Conservation (phyloP, 2,113 vertebrate genomes). For the Leuciscus idus region DNA sequence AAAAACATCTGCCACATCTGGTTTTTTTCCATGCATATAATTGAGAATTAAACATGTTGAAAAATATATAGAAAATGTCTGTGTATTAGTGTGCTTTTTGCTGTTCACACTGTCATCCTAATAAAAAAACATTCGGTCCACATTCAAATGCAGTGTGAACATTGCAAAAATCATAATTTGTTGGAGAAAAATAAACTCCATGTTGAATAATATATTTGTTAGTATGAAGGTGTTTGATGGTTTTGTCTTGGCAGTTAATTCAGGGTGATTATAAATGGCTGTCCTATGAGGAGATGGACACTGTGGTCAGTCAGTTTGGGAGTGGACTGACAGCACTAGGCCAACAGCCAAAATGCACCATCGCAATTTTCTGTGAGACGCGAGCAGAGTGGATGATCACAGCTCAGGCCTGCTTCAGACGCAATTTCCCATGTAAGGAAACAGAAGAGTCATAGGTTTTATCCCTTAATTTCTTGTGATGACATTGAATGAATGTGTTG, state of each 20-base stretch:
- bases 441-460: neutral
- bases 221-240: neutral
- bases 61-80: neutral
- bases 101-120: neutral
- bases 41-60: neutral
- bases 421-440: conserved; percentile 91
- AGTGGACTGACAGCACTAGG: conserved; percentile 87
- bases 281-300: conserved; percentile 86
- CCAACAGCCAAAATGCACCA: conserved; percentile 83
- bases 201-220: neutral
- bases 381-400: conserved; percentile 96
- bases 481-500: neutral
- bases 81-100: neutral
- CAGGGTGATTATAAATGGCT: conserved; percentile 91
- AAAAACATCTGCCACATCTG: neutral
- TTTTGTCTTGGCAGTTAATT: conserved; percentile 81
- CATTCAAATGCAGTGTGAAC: neutral
- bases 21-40: neutral
- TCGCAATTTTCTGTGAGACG: conserved; percentile 97
- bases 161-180: neutral
- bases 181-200: neutral
- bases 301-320: conserved; percentile 78
- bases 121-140: neutral
- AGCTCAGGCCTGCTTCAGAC: conserved; percentile 92
- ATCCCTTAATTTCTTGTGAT: neutral